A percentile compares a stretch with the other conserved stretches of the same genome.
These are phyloP conservation scores for Brachionus rotundiformis DNA, from an alignment of 1,140 invertebrate species.

Conservation along the genomic window DNA sequence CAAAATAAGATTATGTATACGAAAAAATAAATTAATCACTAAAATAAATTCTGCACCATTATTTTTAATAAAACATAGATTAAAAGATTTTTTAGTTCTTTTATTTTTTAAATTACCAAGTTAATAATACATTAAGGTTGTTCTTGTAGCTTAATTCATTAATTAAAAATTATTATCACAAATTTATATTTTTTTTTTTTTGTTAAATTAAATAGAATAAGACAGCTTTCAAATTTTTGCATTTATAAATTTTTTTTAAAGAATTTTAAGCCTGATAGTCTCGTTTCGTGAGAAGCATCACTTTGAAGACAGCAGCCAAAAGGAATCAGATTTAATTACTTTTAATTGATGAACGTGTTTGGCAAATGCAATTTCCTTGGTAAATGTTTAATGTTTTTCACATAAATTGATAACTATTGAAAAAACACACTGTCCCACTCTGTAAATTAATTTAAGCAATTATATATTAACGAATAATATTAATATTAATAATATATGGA, in stretches of 20 bases:
- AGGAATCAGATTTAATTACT: not conserved
- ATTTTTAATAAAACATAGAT: not conserved
- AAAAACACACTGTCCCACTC: not conserved
- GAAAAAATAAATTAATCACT: not conserved
- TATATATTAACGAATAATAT: too few species aligned
- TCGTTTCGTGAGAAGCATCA: too few species aligned
- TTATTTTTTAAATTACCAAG: not conserved
- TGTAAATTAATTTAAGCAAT: too few species aligned
- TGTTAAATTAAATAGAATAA: too few species aligned
- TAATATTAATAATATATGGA: too few species aligned
- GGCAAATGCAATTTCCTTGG: not conserved
- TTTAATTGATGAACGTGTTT: not conserved
- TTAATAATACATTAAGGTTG: not conserved
- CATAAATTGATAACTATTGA: not conserved
- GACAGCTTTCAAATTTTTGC: too few species aligned
- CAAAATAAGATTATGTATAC: not conserved
- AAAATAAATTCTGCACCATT: not conserved
- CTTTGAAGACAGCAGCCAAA: too few species aligned
- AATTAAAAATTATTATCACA: not conserved
- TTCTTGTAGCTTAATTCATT: not conserved
- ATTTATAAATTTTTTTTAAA: not conserved
- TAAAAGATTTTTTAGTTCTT: not conserved
- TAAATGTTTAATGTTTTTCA: not conserved
- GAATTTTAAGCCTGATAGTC: not conserved
- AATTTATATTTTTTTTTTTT: not conserved